Conservation (phyloP, 2,888 invertebrate species). For the Drosophila ezoana region DNA sequence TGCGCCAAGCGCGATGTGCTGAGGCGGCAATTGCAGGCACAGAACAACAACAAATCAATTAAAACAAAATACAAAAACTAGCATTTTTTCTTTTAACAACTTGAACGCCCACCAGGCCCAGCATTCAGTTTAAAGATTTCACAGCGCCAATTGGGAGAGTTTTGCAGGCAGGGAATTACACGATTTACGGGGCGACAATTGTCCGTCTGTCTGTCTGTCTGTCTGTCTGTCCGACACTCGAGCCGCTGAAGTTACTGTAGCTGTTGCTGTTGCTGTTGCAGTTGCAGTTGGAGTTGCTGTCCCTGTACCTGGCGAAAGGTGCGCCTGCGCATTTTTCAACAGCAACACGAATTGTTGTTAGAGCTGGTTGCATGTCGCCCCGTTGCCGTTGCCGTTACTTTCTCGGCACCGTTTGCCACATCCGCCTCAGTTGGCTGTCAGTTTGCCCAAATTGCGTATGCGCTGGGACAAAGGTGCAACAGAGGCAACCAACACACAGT, state of each 20-base stretch:
- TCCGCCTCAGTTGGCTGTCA: slow-evolving; percentile 69
- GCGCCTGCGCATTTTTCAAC: slow-evolving; percentile 75
- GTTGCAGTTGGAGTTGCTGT: slow-evolving; percentile 12
- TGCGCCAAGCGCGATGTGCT: slow-evolving; percentile 19
- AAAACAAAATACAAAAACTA: slow-evolving; percentile 40
- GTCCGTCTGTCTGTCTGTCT: slow-evolving; percentile 33
- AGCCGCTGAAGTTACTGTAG: background rate
- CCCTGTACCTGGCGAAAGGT: slow-evolving; percentile 67
- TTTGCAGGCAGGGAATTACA: slow-evolving; percentile 61
- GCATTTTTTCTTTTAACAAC: slow-evolving; percentile 38
- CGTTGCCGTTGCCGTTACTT: slow-evolving; percentile 61
- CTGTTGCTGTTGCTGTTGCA: slow-evolving; percentile 9
- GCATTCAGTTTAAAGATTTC: slow-evolving; percentile 69
- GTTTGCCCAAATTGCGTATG: slow-evolving; percentile 75
- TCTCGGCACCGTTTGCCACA: slow-evolving; percentile 64
- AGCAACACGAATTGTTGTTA: slow-evolving; percentile 67
- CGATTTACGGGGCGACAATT: slow-evolving; percentile 78
- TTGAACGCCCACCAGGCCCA: slow-evolving; percentile 69
- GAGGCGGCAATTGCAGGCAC: slow-evolving; percentile 55
- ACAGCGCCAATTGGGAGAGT: slow-evolving; percentile 40
- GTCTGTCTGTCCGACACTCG: slow-evolving; percentile 2
- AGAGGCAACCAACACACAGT: slow-evolving; percentile 14
- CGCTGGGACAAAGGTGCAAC: slow-evolving; percentile 68
- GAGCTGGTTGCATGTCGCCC: slow-evolving; percentile 63
- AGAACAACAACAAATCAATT: slow-evolving; percentile 70